Evolutionary conservation across 2,797 vertebrate genomes (phyloP).

Genomic region (Cyprinella venusta): DNA sequence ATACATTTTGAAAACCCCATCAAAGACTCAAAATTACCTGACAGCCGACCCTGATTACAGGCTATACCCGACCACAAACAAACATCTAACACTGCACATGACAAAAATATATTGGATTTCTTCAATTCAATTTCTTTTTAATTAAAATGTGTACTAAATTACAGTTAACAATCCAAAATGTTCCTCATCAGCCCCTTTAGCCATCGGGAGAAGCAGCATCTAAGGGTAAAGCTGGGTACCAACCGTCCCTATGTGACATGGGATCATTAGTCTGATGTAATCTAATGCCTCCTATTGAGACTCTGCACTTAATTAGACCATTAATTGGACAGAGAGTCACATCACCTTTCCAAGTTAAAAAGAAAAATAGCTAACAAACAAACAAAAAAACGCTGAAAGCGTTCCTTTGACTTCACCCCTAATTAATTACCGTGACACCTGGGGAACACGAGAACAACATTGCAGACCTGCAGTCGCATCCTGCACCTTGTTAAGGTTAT

Average conservation of each 20-base stretch:
- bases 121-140: too few relatives aligned
- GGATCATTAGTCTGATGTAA: constrained; percentile 62
- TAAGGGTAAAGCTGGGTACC: constrained; percentile 3
- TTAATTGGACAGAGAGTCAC: constrained; percentile 64
- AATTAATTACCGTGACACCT: constrained; percentile 56
- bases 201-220: constrained; percentile 11
- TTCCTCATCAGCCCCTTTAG: constrained; percentile 2
- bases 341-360: constrained; percentile 60
- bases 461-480: constrained; percentile 36
- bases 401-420: constrained; percentile 55
- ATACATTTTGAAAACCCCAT: background rate
- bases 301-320: constrained; percentile 57
- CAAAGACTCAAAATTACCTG: background rate
- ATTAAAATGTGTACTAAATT: background rate
- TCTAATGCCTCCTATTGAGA: constrained; percentile 59
- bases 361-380: constrained; percentile 37
- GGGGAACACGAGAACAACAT: constrained; percentile 29
- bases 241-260: constrained; percentile 42
- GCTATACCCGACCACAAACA: background rate
- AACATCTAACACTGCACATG: background rate
- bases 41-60: background rate
- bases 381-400: constrained; percentile 26
- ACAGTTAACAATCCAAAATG: background rate
- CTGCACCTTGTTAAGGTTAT: constrained; percentile 41
- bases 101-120: too few relatives aligned